phyloP scores from a whole-genome alignment of 2,797 vertebrate species.

The Rhinogobio ventralis region DNA sequence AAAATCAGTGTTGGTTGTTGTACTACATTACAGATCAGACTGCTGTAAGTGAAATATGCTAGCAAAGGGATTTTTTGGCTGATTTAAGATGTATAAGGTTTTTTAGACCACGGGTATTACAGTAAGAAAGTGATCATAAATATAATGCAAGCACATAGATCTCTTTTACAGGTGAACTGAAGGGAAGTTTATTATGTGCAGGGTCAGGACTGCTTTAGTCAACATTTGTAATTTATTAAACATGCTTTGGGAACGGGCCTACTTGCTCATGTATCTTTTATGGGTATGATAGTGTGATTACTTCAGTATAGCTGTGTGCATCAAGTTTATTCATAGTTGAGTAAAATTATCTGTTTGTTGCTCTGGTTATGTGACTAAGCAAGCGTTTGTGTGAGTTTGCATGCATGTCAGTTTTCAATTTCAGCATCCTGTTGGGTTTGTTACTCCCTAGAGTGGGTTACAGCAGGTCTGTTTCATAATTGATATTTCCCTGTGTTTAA shows the following conservation, averaged over 20 bases:
- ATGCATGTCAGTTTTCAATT: slow-evolving; percentile 40
- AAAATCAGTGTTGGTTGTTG: background rate
- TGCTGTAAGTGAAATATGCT: background rate
- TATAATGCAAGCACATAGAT: slow-evolving; percentile 28
- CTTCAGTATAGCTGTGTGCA: background rate
- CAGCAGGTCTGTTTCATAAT: slow-evolving; percentile 50
- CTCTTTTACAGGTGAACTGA: slow-evolving; percentile 7
- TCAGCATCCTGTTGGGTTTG: slow-evolving; percentile 35
- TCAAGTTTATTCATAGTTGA: background rate
- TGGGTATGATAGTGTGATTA: background rate
- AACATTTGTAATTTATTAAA: slow-evolving; percentile 54
- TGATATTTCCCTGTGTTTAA: slow-evolving; percentile 43
- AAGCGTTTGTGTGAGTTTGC: slow-evolving; percentile 32
- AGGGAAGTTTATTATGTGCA: slow-evolving; percentile 21
- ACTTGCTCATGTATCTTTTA: slow-evolving; percentile 2
- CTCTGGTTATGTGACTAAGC: background rate
- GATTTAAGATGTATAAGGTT: slow-evolving; percentile 37
- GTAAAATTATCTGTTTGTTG: background rate
- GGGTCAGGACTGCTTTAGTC: slow-evolving; percentile 49
- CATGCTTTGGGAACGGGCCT: background rate
- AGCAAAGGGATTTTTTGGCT: slow-evolving; percentile 39
- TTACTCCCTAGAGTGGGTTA: slow-evolving; percentile 40
- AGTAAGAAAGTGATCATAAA: slow-evolving; percentile 43
- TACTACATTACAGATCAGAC: slow-evolving; percentile 2
- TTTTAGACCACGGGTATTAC: slow-evolving; percentile 32